Evolutionary conservation across 2,888 invertebrate genomes (phyloP), one percentile per base, ranked within the genome.

Genomic region (Nysson spinosus): DNA sequence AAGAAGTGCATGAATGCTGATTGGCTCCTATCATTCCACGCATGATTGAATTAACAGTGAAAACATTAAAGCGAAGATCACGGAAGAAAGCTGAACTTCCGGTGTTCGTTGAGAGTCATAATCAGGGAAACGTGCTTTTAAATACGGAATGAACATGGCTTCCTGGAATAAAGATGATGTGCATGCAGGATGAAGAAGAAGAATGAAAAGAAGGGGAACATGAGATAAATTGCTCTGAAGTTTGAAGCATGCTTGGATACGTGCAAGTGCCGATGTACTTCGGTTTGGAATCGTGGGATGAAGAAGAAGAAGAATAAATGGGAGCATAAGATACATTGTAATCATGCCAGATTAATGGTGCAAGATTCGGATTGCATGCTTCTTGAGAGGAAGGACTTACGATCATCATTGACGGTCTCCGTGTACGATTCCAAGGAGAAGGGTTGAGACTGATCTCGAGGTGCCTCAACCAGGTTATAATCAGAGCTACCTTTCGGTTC

Each of bases 401-500:
- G 89, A 82, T 91, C 89, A 83, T 93, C 91, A 82, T 90, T 90
- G 68, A 90, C 80, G 50, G 87, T 83, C 76, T 89, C 89, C 65
- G 89, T 87, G 78, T 89, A 88, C 68, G 90, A 89, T 81, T 93
- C 91, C 80, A 78, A 73, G 71, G 82, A 79, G 76, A 85, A 79
- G 64, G 78, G 77, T 77, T 84, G 83, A 69, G 81, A 81, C 68
- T 86, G 85, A 74, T 82, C 80, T 80, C 83, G 82, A 78, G 85
- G 78, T 64, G 83, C 77, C 70, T 85, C 85, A 74, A 85, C 74
- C 70, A 83, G 80, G 79, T 83, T 85, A 84, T 83, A 84, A 77
- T 85, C 84, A 57, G 80, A 79, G 81, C 78, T 84, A 76, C 83
- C 81, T 80, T 84, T 85, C 80, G 84, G 82, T 55, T 85, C 81